Conservation (phyloP, 2,113 vertebrate species). For the Stegostoma tigrinum region DNA sequence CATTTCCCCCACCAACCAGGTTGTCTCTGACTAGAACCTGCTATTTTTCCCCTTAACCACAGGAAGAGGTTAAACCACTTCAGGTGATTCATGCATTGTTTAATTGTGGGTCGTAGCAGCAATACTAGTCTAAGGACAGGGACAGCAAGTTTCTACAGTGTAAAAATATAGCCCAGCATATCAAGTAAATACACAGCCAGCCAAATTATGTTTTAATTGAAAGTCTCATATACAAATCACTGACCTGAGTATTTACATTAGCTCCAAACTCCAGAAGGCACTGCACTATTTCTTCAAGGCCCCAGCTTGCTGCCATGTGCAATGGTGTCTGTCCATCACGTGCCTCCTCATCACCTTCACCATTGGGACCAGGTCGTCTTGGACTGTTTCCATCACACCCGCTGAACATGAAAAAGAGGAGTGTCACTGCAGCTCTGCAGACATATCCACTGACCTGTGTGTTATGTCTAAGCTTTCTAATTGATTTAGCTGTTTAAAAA, state of each 20-base stretch:
- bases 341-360: slow-evolving; percentile 93
- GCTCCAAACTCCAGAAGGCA: slow-evolving; percentile 96
- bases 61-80: background rate
- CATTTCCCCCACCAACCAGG: background rate
- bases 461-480: background rate
- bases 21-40: background rate
- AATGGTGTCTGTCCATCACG: slow-evolving; percentile 86
- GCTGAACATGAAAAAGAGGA: slow-evolving; percentile 51
- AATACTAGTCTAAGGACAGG: background rate
- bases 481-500: background rate
- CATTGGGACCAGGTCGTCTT: slow-evolving; percentile 75
- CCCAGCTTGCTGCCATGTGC: slow-evolving; percentile 88
- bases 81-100: background rate
- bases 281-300: slow-evolving; percentile 85
- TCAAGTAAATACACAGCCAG: background rate
- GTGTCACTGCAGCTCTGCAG: background rate
- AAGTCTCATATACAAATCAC: background rate
- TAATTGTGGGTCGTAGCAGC: background rate
- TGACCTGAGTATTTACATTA: slow-evolving; percentile 89
- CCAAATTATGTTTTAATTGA: background rate
- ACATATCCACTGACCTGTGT: background rate
- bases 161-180: background rate
- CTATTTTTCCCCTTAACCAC: background rate
- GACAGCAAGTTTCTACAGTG: background rate
- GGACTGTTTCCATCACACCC: slow-evolving; percentile 92